Evolutionary conservation across 1,140 invertebrate genomes (phyloP), one percentile per base, ranked within the genome.

Genomic region (Bombus cullumanus): DNA sequence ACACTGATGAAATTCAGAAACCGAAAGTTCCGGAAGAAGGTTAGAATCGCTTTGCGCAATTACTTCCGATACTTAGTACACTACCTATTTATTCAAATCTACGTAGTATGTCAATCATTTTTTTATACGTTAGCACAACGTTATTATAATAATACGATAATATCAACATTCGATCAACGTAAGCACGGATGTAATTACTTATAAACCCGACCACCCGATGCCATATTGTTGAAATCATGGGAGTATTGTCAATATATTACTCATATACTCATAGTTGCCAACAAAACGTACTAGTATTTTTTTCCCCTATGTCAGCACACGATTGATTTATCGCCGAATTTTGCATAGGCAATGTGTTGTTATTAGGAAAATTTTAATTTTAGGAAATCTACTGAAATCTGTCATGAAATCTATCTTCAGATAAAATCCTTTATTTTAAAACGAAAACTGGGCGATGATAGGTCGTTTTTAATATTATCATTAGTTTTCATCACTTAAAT

Each of bases 151-250:
- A 53, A 68, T 74, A 53, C 47, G 22, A 57, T 39, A 41, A 43
- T n/a, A 81, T 68, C 43, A 75, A 68, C 71, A 34, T 85, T 81
- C 25, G 9, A 73, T 5, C 37, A 25, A 68, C 15, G 43, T 59
- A 66, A 74, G 57, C 4, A 12, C 57, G 28, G 10, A 43, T 57
- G 39, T 12, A 37, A n/a, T 59, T 72, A 85, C 39, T 74, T 59
- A 25, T 43, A 34, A 68, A 39, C n/a, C 9, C 28, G 4, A 53
- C 34, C 1, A 59, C 37, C 22, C 78, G 78, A 43, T 81, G 84
- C 84, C 84, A 85, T 85, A 81, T 85, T 85, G 84, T 85, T 75
- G 59, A 81, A 85, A 81, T 62, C 47, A 75, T 68, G n/a, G n/a
- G 8, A 74, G 47, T 34, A 85, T 73, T 75, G 43, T 80, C 73